These are phyloP conservation scores for Peribatodes rhomboidaria DNA, from an alignment of 2,888 invertebrate species.

Conservation along the genomic window DNA sequence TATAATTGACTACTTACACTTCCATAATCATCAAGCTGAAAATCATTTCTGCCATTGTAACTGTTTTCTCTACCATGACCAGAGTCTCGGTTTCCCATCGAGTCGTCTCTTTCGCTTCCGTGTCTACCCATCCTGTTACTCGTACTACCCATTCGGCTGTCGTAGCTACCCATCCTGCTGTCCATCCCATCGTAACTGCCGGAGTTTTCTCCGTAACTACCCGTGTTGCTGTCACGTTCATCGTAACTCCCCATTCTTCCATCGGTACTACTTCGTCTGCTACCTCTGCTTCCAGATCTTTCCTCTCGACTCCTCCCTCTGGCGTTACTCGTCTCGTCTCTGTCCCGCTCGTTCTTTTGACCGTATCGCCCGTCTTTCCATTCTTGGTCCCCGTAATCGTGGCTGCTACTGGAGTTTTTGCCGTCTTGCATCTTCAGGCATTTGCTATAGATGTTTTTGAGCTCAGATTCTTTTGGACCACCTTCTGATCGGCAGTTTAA, in stretches of 20 bases:
- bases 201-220: conserved; percentile 39
- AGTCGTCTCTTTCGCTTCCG: conserved; percentile 44
- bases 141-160: conserved; percentile 35
- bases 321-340: conserved; percentile 50
- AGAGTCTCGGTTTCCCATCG: conserved; percentile 43
- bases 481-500: conserved; percentile 87
- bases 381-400: conserved; percentile 61
- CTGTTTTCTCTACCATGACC: conserved; percentile 46
- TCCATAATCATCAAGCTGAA: conserved; percentile 64
- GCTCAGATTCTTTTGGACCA: conserved; percentile 85
- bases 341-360: conserved; percentile 60
- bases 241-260: conserved; percentile 47
- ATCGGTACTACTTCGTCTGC: conserved; percentile 49
- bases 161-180: conserved; percentile 21
- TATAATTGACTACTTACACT: conserved; percentile 59
- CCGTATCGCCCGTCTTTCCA: conserved; percentile 61
- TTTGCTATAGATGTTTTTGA: conserved; percentile 85
- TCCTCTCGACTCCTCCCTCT: conserved; percentile 48
- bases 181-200: conserved; percentile 19
- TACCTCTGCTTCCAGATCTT: conserved; percentile 54
- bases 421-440: conserved; percentile 83
- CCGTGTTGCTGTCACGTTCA: conserved; percentile 42
- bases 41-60: conserved; percentile 60
- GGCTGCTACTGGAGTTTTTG: conserved; percentile 60
- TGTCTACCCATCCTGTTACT: conserved; percentile 45